Evolutionary conservation across 2,113 vertebrate species (phyloP).

Genomic region (Oreochromis spilurus): DNA sequence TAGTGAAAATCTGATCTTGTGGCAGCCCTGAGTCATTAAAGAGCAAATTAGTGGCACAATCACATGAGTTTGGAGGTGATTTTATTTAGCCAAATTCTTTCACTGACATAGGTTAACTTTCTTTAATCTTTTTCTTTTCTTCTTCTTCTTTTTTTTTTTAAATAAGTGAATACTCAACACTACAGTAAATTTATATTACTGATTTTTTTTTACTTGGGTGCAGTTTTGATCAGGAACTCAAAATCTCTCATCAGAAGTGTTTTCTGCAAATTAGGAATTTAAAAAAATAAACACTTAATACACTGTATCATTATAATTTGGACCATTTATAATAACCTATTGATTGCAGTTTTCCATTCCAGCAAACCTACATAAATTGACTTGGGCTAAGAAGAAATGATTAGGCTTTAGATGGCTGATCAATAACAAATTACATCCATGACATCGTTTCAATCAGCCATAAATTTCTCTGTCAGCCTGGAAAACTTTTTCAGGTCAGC

Average conservation of each 20-base stretch:
- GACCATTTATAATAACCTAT: neutral
- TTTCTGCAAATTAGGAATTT: neutral
- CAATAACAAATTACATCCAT: conserved; percentile 1
- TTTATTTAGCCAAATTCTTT: neutral
- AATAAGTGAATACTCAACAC: neutral
- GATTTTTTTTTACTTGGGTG: neutral
- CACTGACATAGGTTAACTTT: neutral
- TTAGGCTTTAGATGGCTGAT: neutral
- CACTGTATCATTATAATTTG: neutral
- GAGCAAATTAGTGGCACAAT: neutral
- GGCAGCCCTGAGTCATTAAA: neutral
- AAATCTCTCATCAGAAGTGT: neutral
- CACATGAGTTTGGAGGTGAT: neutral
- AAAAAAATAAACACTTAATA: neutral
- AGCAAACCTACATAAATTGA: neutral
- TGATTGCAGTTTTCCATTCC: neutral
- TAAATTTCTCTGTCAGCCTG: neutral
- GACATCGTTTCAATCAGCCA: neutral
- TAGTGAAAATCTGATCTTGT: neutral
- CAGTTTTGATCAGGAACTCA: neutral
- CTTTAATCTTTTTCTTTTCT: neutral
- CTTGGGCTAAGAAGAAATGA: neutral
- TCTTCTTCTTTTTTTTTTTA: neutral
- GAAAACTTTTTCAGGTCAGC: neutral
- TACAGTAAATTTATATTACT: neutral